These are phyloP conservation scores for Erpobdella octoculata DNA, from an alignment of 2,888 invertebrate species.

Conservation along the genomic window DNA sequence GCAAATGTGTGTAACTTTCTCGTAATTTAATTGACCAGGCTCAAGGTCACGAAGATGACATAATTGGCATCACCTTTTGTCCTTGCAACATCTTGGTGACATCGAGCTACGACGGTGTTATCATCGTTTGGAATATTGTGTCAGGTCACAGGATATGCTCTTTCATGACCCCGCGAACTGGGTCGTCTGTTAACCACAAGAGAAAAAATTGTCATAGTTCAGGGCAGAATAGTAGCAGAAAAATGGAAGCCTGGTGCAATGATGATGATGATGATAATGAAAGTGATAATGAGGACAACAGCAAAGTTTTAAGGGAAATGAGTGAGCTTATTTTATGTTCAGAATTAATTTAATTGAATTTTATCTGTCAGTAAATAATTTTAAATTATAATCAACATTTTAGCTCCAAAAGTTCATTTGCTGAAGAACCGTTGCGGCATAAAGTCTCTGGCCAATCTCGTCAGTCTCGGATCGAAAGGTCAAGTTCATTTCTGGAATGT, in stretches of 20 bases:
- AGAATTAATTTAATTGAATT: neutral
- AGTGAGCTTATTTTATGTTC: neutral
- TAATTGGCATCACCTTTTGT: constrained; percentile 49
- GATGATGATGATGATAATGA: neutral
- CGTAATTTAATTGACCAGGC: too few relatives aligned
- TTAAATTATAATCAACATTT: neutral
- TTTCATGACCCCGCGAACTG: constrained; percentile 44
- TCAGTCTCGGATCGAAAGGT: constrained; percentile 49
- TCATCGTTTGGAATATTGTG: constrained; percentile 53
- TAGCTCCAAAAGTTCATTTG: constrained; percentile 41
- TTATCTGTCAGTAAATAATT: neutral
- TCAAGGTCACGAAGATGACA: constrained; percentile 51
- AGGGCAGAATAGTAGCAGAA: neutral
- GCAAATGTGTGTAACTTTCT: too few relatives aligned
- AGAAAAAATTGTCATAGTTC: neutral
- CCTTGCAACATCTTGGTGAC: constrained; percentile 51
- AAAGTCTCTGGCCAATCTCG: constrained; percentile 47
- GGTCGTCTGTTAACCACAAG: neutral
- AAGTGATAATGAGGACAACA: neutral
- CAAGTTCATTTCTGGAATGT: constrained; percentile 51
- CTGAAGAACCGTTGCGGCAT: constrained; percentile 45
- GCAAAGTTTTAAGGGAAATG: neutral
- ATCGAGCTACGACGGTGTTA: constrained; percentile 51
- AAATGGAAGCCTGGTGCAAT: neutral
- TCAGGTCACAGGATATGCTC: constrained; percentile 52